Evolutionary conservation across 2,888 invertebrate genomes (phyloP).

Genomic region (Lasioglossum zephyrum): DNA sequence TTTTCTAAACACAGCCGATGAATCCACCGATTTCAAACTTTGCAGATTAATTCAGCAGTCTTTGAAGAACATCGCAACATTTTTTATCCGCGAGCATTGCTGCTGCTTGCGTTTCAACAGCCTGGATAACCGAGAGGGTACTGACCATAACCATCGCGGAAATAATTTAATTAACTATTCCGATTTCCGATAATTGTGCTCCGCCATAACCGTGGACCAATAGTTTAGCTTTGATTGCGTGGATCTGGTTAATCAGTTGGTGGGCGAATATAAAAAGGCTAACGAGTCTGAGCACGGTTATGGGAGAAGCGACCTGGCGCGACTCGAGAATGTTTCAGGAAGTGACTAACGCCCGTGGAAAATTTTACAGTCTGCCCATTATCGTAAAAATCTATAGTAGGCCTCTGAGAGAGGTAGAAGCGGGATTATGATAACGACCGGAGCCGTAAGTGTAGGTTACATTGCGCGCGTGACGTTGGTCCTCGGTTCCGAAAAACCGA

Average conservation of each 20-base stretch:
- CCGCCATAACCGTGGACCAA: not conserved
- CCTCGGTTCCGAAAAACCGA: slow-evolving; percentile 45
- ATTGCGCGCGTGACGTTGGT: slow-evolving; percentile 28
- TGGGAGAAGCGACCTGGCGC: not conserved
- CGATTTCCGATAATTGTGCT: not conserved
- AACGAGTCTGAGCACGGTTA: not conserved
- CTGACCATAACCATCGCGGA: not conserved
- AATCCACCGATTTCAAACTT: not conserved
- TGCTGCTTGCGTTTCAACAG: not conserved
- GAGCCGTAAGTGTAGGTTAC: slow-evolving; percentile 34
- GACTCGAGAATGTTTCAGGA: slow-evolving; percentile 21
- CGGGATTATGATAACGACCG: slow-evolving; percentile 62
- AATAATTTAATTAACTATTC: not conserved
- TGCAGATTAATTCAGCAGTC: not conserved
- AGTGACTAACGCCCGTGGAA: slow-evolving; percentile 45
- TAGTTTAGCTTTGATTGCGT: not conserved
- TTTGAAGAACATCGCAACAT: not conserved
- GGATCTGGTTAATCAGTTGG: not conserved
- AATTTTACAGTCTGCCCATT: slow-evolving; percentile 55
- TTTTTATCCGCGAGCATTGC: not conserved
- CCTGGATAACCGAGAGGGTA: not conserved
- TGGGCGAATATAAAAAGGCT: not conserved
- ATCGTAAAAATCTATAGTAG: slow-evolving; percentile 64
- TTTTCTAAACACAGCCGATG: not conserved
- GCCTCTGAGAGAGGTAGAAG: slow-evolving; percentile 31